Base-by-base conservation (phyloP, 2,888 invertebrate species). In the Palloptera scutellata region DNA sequence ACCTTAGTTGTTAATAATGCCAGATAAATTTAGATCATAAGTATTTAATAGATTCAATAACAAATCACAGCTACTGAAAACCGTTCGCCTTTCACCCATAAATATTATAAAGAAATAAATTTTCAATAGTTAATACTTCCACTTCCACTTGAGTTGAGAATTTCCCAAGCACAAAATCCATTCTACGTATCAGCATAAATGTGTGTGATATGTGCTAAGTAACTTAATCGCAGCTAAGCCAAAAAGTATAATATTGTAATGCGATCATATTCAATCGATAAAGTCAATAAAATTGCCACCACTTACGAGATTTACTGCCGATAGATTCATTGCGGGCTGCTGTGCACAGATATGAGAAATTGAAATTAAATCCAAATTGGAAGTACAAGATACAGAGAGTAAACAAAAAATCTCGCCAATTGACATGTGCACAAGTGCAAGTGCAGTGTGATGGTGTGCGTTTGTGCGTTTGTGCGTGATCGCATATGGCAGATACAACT, bases 351-450 rank as follows among this genome's bases (percentile, higher is more conserved):
- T 15, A 48, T 48, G n/a, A 15, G 4, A 48, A 54, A 54, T 13
- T 12, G 17, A n/a, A 54, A 19, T 54, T 54, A 13, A 54, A 54
- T 15, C 20, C n/a, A 42, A 58, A 58, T 58, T 42, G 58, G 41
- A 58, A 15, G 17, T 58, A 19, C n/a, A 42, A 19, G 2, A n/a
- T 41, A 58, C 30, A 43, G 20, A 17, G 52, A 65, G 30, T 53
- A 48, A 52, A 61, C 51, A 65, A 57, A 59, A 55, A 70, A 72
- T 54, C 53, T 59, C 60, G 52, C 51, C 61, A 61, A 61, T 52
- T 70, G 70, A 69, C 69, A 71, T 68, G 60, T 59, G 63, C 15
- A 63, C 69, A 70, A 71, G 64, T 72, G 73, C 70, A 66, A 30
- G 66, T 52, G 43, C 59, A 19, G 45, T n/a, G 53, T 58, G 60